These are phyloP conservation scores for Phaenicophaeus curvirostris DNA, from an alignment of 2,797 vertebrate genomes.

Conservation along the genomic window DNA sequence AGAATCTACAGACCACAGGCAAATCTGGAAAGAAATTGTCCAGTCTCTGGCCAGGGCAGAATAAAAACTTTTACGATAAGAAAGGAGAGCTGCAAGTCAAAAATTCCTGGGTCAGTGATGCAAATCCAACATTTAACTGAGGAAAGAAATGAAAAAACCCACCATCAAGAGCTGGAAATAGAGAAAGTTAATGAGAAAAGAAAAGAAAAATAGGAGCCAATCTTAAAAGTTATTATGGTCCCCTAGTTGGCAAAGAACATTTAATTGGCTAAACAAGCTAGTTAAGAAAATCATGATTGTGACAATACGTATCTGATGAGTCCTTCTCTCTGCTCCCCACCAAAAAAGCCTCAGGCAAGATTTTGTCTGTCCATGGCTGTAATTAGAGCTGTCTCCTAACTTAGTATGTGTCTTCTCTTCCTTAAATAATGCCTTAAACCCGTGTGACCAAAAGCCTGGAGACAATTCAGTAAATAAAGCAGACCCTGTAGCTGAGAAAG, in stretches of 20 bases:
- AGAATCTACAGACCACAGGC: not conserved
- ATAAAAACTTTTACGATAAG: not conserved
- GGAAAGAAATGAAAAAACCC: too few relatives aligned
- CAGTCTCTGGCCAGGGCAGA: not conserved
- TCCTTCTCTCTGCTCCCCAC: not conserved
- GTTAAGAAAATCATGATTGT: not conserved
- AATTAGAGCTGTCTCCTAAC: not conserved
- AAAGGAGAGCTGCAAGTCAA: not conserved
- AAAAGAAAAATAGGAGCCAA: fast-evolving
- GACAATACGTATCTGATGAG: not conserved
- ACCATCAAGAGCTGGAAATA: not conserved
- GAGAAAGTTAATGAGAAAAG: not conserved
- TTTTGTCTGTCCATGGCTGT: not conserved
- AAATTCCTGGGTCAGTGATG: not conserved
- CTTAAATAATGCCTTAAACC: not conserved
- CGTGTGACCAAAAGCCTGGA: not conserved
- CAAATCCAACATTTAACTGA: not conserved
- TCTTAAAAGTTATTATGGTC: not conserved
- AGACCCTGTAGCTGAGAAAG: not conserved
- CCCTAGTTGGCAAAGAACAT: not conserved
- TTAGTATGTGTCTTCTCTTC: not conserved
- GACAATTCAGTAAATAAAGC: not conserved
- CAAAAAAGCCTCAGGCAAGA: not conserved
- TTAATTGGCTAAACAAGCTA: not conserved
- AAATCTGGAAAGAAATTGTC: not conserved